Evolutionary conservation across 2,888 invertebrate species (phyloP).

Genomic region (Brenthis ino): DNA sequence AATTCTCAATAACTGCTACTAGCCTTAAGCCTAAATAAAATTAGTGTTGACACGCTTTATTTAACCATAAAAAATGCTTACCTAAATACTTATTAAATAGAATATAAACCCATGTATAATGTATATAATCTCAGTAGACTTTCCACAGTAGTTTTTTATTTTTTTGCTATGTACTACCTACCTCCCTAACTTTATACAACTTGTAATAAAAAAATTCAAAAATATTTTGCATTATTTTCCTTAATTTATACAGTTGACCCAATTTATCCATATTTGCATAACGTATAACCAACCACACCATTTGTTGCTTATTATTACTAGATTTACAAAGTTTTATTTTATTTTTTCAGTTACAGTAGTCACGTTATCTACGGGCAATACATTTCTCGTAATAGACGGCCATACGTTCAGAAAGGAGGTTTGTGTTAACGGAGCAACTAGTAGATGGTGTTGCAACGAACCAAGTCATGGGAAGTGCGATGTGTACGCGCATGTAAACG

Average conservation of each 20-base stretch:
- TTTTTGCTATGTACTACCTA: too few relatives aligned
- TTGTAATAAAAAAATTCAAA: too few relatives aligned
- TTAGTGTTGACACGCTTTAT: too few relatives aligned
- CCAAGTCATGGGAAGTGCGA: slow-evolving; percentile 57
- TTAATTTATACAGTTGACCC: background rate
- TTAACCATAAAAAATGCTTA: too few relatives aligned
- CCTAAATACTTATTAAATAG: too few relatives aligned
- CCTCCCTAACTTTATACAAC: too few relatives aligned
- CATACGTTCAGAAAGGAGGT: slow-evolving; percentile 63
- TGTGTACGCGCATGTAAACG: slow-evolving; percentile 63
- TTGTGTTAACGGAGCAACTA: slow-evolving; percentile 52
- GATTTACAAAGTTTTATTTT: slow-evolving; percentile 32
- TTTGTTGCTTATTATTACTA: background rate
- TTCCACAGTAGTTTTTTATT: too few relatives aligned
- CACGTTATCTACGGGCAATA: slow-evolving; percentile 61
- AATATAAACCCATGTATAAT: too few relatives aligned
- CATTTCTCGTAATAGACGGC: slow-evolving; percentile 64
- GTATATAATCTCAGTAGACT: too few relatives aligned
- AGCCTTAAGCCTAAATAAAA: too few relatives aligned
- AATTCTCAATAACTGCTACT: too few relatives aligned
- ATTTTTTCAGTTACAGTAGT: slow-evolving; percentile 63
- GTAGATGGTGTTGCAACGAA: slow-evolving; percentile 64
- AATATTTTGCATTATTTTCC: background rate
- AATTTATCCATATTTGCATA: background rate
- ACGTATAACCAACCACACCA: background rate